These are phyloP conservation scores for Muntiacus muntjak DNA, from an alignment of 2,113 vertebrate genomes.

Conservation along the genomic window DNA sequence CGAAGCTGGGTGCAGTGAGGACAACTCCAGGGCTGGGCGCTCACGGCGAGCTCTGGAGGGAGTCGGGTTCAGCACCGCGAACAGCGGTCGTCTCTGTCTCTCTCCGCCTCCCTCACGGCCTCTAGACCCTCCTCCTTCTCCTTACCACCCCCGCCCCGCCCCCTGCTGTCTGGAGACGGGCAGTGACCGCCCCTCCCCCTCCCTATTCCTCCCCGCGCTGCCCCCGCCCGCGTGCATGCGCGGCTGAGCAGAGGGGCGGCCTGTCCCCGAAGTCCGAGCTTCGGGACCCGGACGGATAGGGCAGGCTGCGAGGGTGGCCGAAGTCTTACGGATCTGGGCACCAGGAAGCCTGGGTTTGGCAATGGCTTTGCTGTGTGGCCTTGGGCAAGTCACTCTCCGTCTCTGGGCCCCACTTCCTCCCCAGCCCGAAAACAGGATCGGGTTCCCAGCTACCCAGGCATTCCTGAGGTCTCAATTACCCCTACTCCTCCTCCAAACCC, in stretches of 20 bases:
- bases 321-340: background rate
- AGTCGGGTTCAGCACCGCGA: slow-evolving; percentile 58
- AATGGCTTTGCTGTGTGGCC: slow-evolving; percentile 64
- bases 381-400: slow-evolving; percentile 63
- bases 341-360: background rate
- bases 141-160: background rate
- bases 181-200: slow-evolving; percentile 48
- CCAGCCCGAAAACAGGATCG: background rate
- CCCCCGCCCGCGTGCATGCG: slow-evolving; percentile 47
- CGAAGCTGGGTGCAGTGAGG: background rate
- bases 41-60: background rate
- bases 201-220: background rate
- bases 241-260: slow-evolving; percentile 49
- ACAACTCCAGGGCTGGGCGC: background rate
- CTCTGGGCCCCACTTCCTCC: slow-evolving; percentile 52
- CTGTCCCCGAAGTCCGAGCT: slow-evolving; percentile 56
- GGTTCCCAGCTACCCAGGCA: background rate
- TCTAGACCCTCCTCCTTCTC: background rate
- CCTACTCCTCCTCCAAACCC: slow-evolving; percentile 1
- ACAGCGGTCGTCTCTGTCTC: slow-evolving; percentile 35
- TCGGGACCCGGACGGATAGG: slow-evolving; percentile 49
- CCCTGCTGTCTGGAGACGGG: slow-evolving; percentile 21
- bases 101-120: background rate
- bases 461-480: slow-evolving; percentile 25
- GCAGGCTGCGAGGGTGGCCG: slow-evolving; percentile 31